Evolutionary conservation across 2,113 vertebrate species (phyloP).

Genomic region (Sinocyclocheilus maitianheensis): DNA sequence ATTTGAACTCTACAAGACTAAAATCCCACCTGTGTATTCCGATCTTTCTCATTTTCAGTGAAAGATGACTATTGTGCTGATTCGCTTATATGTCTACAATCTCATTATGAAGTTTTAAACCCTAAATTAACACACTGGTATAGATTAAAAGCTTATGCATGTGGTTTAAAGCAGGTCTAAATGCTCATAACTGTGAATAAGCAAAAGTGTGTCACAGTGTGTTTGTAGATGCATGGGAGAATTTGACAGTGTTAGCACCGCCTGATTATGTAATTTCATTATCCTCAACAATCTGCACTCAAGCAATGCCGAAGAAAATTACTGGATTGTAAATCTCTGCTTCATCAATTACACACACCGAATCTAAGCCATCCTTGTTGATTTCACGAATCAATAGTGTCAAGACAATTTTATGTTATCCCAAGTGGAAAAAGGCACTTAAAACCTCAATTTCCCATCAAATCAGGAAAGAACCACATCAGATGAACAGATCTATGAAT

Average conservation of each 20-base stretch:
- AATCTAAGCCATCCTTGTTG: slow-evolving; percentile 21
- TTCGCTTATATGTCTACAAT: slow-evolving; percentile 51
- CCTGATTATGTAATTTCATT: slow-evolving; percentile 73
- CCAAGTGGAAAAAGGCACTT: slow-evolving; percentile 32
- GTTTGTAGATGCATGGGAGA: slow-evolving; percentile 48
- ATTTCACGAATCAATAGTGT: slow-evolving; percentile 29
- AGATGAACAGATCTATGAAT: slow-evolving; percentile 16
- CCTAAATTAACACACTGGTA: slow-evolving; percentile 70
- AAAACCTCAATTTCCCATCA: slow-evolving; percentile 42
- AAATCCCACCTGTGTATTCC: background rate
- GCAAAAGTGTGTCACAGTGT: slow-evolving; percentile 62
- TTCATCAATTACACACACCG: slow-evolving; percentile 59
- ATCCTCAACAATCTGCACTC: slow-evolving; percentile 69
- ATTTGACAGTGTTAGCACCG: slow-evolving; percentile 63
- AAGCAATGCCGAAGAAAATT: slow-evolving; percentile 67
- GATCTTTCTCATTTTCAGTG: background rate
- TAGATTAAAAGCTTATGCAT: slow-evolving; percentile 60
- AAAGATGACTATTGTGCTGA: slow-evolving; percentile 36
- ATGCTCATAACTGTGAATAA: slow-evolving; percentile 73
- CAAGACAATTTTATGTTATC: slow-evolving; percentile 38
- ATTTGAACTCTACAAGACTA: background rate
- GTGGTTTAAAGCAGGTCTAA: slow-evolving; percentile 59
- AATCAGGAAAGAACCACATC: slow-evolving; percentile 13
- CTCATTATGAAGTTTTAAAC: slow-evolving; percentile 75
- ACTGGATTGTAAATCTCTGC: slow-evolving; percentile 67